A percentile compares a stretch with the other conserved stretches of the same genome.
Conservation (phyloP, 2,888 invertebrate species). For the Diabrotica balteata region DNA sequence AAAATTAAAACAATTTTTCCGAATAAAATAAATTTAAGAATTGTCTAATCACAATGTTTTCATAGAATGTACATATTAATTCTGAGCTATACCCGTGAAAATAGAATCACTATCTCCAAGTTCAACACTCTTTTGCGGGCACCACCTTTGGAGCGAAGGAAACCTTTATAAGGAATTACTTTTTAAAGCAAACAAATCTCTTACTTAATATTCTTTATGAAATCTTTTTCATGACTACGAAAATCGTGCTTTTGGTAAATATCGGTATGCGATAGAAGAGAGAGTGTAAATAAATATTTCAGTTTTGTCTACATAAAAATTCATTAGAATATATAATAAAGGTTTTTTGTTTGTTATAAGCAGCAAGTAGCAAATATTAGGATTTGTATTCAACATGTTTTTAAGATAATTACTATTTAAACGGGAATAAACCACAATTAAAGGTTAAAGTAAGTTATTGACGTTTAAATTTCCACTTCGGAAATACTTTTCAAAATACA, state of each 20-base stretch:
- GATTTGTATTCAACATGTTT: no score
- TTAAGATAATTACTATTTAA: no score
- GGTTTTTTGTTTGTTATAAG: no score
- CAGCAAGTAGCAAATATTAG: no score
- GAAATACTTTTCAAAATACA: no score
- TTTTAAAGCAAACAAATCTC: conserved; percentile 21
- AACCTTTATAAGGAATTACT: conserved; percentile 14
- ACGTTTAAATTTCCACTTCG: no score
- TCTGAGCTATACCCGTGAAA: conserved; percentile 48
- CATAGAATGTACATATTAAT: conserved; percentile 47
- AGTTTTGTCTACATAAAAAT: no score
- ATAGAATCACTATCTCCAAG: conserved; percentile 41
- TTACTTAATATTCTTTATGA: conserved; percentile 9
- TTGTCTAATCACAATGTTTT: conserved; percentile 49
- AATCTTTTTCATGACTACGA: conserved; percentile 1
- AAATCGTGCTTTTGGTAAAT: conserved; percentile 20
- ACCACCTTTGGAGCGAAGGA: conserved; percentile 39
- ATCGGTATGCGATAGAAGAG: background rate
- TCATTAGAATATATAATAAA: no score
- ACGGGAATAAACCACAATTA: no score
- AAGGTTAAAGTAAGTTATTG: no score
- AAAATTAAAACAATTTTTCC: conserved; percentile 22
- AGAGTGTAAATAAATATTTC: no score
- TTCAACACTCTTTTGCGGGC: conserved; percentile 39
- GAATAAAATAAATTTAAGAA: conserved; percentile 31